Evolutionary conservation across 1,140 invertebrate genomes (phyloP).

Genomic region (Hermatobates lingyangjiaoensis): DNA sequence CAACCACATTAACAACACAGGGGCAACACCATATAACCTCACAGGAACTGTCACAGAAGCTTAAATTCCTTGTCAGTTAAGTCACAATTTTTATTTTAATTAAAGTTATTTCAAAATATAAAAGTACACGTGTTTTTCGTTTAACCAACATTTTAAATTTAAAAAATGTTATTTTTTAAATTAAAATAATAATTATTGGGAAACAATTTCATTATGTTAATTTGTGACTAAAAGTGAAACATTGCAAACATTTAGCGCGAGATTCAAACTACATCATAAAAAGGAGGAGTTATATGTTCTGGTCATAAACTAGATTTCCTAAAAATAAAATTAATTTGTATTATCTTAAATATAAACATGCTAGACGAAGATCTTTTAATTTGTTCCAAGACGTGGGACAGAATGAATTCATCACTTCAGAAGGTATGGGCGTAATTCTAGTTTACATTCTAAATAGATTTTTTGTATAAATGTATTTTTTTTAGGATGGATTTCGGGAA

Average conservation of each 20-base stretch:
- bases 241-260: neutral
- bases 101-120: neutral
- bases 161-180: neutral
- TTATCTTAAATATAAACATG: neutral
- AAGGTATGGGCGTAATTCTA: neutral
- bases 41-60: no score
- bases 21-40: neutral
- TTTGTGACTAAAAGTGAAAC: neutral
- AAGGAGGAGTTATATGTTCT: neutral
- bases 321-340: neutral
- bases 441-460: neutral
- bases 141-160: no score
- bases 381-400: neutral
- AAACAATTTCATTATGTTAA: neutral
- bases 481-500: slow-evolving; percentile 7
- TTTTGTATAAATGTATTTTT: neutral
- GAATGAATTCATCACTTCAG: neutral
- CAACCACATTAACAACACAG: neutral
- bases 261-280: neutral
- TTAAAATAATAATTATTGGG: neutral
- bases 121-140: neutral
- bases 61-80: neutral
- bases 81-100: neutral
- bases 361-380: neutral
- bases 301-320: neutral